Evolutionary conservation across 2,797 vertebrate species (phyloP).

Genomic region (Sphenopsis melanotis): DNA sequence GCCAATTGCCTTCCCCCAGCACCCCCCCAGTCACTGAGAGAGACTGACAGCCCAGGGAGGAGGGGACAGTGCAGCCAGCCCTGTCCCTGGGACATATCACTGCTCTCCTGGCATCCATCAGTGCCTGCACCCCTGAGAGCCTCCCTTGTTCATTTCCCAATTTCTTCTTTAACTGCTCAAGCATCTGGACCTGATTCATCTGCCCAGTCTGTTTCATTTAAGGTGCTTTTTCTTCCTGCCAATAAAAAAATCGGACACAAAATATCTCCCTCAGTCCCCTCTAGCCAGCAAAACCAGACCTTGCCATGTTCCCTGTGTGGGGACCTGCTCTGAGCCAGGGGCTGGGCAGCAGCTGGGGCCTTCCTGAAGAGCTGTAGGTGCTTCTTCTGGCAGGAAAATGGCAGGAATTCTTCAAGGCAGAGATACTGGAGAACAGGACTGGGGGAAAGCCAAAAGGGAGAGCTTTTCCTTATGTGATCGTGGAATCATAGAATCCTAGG

Average conservation of each 20-base stretch:
- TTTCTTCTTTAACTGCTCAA: background rate
- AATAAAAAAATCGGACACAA: background rate
- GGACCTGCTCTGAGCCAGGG: background rate
- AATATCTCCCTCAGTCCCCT: background rate
- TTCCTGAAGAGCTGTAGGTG: background rate
- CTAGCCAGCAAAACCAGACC: background rate
- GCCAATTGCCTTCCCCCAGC: background rate
- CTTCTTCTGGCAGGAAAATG: background rate
- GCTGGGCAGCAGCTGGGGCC: background rate
- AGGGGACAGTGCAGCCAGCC: background rate
- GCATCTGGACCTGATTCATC: background rate
- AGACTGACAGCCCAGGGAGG: background rate
- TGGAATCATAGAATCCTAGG: background rate
- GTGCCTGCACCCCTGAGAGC: background rate
- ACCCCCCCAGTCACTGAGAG: background rate
- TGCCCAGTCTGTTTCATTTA: background rate
- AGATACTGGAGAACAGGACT: background rate
- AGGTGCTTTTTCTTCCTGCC: background rate
- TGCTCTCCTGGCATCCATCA: background rate
- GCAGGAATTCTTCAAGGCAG: background rate
- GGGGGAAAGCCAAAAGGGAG: background rate
- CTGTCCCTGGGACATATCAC: accelerated
- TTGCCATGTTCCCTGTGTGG: background rate
- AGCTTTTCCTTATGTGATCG: background rate
- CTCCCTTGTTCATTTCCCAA: background rate